Evolutionary conservation across 2,797 vertebrate genomes (phyloP), one percentile per base, ranked within the genome.

Genomic region (Taeniopygia guttata): DNA sequence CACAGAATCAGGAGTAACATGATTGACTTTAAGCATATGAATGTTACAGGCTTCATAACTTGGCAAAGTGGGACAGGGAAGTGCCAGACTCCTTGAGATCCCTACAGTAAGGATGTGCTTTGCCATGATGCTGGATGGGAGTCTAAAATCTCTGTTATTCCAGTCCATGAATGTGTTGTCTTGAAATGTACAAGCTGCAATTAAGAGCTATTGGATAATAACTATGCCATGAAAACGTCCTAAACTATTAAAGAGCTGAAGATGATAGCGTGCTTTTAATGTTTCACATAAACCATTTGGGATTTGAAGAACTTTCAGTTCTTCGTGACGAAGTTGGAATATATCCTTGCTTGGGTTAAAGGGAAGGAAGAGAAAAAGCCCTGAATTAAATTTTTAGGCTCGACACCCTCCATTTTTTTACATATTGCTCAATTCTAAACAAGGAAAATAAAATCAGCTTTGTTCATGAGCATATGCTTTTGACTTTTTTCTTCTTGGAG

Each of bases 391-490:
- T 97, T 98, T 98, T 92, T 96, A 94, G 97, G 96, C 69, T 92
- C 36, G 2, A 91, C 84, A 83, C 91, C 52, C 94, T 94, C 91
- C 54, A 90, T 83, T 97, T 95, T 95, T 96, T 77, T 94, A 93
- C 78, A 90, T 94, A 93, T 95, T 97, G 89, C 95, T 96, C 88
- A 87, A 32, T 94, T 97, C 96, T 96, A 97, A 98, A 97, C 73
- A 94, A 94, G 72, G 90, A 97, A 98, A 97, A 98, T 96, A 98
- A 98, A 97, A 97, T 97, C 97, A 97, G 97, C 97, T 97, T 98
- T 98, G 97, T 97, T 98, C 96, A 7, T 96, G 93, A 98, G 97
- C 97, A 95, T 95, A 97, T 93, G 97, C 97, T 98, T 97, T 97
- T 98, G 97, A 98, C 97, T 95, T 97, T 97, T 97, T 97, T 96